These are phyloP conservation scores for Aurelia aurita complex sp. Pacific DNA, from an alignment of 30 jellyfish, hydroid and myxozoan genomes.

Conservation along the genomic window DNA sequence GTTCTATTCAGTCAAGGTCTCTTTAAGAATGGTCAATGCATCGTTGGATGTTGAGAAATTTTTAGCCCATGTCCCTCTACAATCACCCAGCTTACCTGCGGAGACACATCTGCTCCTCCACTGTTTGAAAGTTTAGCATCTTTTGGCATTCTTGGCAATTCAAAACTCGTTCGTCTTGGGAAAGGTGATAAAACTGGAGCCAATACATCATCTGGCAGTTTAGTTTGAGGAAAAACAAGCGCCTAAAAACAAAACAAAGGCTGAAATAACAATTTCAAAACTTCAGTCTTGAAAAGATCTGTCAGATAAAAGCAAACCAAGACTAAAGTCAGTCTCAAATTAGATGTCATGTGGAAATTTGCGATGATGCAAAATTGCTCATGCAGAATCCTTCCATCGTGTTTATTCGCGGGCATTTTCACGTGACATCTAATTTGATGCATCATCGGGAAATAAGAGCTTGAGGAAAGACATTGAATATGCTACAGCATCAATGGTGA, in stretches of 20 bases:
- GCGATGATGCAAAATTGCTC: no score
- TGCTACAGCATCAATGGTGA: no score
- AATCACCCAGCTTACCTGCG: constrained; percentile 58
- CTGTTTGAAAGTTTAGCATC: constrained; percentile 85
- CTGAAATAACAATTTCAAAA: not conserved
- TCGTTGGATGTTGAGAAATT: no score
- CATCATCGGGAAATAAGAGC: no score
- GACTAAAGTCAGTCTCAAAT: no score
- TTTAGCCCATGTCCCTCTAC: no score
- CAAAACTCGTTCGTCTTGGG: constrained; percentile 88
- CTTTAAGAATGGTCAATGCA: no score
- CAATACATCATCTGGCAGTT: constrained; percentile 95
- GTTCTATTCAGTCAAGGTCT: no score
- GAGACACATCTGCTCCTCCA: constrained; percentile 74
- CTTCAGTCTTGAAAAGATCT: not conserved
- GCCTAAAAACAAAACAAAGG: constrained; percentile 42
- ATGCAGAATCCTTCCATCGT: no score
- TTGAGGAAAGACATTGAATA: no score
- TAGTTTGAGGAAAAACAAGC: constrained; percentile 88
- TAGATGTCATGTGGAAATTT: not conserved
- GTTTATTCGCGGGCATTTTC: no score
- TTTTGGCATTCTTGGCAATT: constrained; percentile 91
- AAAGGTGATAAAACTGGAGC: constrained; percentile 96
- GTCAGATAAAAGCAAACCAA: not conserved
- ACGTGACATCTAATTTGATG: no score